phyloP scores from a whole-genome alignment of 2,113 vertebrate species.

The Irena cyanogastra region DNA sequence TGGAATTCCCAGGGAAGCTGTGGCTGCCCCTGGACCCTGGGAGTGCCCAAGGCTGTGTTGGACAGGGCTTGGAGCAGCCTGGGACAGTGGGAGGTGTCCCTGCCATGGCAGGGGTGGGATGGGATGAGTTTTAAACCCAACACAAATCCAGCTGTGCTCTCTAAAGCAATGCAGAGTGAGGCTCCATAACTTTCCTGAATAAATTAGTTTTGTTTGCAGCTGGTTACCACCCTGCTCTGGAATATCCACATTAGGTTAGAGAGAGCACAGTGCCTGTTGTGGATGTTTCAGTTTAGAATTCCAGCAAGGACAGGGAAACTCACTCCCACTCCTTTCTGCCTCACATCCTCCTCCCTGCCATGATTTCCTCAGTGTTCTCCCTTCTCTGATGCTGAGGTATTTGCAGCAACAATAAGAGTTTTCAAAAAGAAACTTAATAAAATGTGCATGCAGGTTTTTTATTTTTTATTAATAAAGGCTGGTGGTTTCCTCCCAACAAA shows the following conservation, averaged over 20 bases:
- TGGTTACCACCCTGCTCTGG: background rate
- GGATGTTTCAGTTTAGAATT: conserved; percentile 30
- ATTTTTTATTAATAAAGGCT: background rate
- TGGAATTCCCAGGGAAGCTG: accelerated
- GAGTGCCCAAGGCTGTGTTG: background rate
- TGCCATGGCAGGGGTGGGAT: background rate
- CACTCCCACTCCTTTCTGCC: conserved; percentile 17
- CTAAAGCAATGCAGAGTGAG: background rate
- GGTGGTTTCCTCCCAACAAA: conserved; percentile 37
- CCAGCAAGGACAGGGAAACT: conserved; percentile 4
- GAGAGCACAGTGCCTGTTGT: background rate
- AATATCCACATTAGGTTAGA: background rate
- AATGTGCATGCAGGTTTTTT: background rate
- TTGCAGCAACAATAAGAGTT: background rate
- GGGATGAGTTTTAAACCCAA: background rate
- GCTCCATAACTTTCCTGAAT: background rate
- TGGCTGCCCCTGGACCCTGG: background rate
- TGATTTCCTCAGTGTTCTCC: background rate
- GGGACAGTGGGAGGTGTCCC: accelerated
- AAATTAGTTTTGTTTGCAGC: background rate
- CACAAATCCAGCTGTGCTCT: background rate
- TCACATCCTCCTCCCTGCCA: background rate
- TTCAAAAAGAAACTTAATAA: conserved; percentile 39
- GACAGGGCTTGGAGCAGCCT: accelerated
- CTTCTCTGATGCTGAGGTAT: background rate